phyloP scores from a whole-genome alignment of 1,140 invertebrate genomes.

The Planococcus citri region DNA sequence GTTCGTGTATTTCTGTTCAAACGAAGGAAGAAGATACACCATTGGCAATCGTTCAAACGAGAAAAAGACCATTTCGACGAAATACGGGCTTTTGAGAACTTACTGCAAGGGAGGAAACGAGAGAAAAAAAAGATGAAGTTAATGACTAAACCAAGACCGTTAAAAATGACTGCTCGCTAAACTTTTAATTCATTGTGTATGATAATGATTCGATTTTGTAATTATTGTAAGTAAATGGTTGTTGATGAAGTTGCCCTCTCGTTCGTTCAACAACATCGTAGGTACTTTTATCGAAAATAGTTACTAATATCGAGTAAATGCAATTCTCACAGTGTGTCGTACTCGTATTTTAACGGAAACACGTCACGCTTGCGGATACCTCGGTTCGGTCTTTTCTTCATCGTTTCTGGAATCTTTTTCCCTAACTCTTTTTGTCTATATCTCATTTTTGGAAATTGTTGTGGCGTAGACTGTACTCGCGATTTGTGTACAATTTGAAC shows the following conservation, averaged over 20 bases:
- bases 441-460: no score
- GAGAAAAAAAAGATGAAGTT: background rate
- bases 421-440: background rate
- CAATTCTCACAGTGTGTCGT: no score
- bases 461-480: no score
- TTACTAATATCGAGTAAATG: background rate
- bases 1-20: no score
- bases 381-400: no score
- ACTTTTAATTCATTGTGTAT: background rate
- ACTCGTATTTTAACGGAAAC: background rate
- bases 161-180: background rate
- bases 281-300: background rate
- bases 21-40: no score
- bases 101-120: background rate
- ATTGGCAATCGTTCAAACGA: constrained; percentile 7
- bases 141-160: background rate
- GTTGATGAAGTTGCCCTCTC: background rate
- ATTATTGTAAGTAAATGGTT: constrained; percentile 2
- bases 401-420: no score
- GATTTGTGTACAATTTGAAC: no score
- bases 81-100: background rate
- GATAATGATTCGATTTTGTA: background rate
- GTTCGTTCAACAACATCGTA: no score
- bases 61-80: background rate
- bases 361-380: background rate